A percentile compares a stretch with the other conserved stretches of the same genome.
These are phyloP conservation scores for Gallinago media DNA, from an alignment of 2,113 vertebrate genomes.

Conservation along the genomic window DNA sequence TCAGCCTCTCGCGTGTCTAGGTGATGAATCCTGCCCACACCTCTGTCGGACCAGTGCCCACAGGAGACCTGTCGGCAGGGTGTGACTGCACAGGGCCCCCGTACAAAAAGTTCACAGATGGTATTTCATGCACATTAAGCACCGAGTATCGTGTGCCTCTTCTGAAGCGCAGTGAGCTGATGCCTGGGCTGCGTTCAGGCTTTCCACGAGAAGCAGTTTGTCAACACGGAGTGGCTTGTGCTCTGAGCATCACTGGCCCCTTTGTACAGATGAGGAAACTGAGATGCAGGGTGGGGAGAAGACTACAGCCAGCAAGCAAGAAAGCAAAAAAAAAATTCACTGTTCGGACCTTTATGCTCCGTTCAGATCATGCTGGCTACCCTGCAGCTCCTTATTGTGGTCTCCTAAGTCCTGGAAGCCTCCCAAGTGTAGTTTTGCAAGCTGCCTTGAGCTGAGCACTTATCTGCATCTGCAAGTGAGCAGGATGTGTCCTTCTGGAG, in stretches of 20 bases:
- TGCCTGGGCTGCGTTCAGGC: neutral
- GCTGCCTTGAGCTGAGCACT: neutral
- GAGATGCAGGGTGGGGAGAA: neutral
- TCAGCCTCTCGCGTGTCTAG: neutral
- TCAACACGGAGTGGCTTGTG: neutral
- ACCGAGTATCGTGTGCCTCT: neutral
- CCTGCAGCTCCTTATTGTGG: neutral
- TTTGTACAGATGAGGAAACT: neutral
- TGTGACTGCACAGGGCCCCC: neutral
- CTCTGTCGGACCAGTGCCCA: neutral
- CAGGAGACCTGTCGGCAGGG: neutral
- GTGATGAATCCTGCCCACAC: constrained; percentile 4
- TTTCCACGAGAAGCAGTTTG: neutral
- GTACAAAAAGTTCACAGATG: neutral
- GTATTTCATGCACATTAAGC: neutral
- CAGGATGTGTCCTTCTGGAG: neutral
- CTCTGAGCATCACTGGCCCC: neutral
- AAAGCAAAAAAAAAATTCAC: neutral
- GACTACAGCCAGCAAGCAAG: neutral
- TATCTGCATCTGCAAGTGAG: neutral
- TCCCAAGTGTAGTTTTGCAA: neutral
- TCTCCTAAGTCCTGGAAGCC: neutral
- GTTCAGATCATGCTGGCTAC: neutral
- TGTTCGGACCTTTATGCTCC: neutral
- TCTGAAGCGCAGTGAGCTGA: neutral